Conservation (phyloP, 2,113 vertebrate species). For the Hippoglossus stenolepis region DNA sequence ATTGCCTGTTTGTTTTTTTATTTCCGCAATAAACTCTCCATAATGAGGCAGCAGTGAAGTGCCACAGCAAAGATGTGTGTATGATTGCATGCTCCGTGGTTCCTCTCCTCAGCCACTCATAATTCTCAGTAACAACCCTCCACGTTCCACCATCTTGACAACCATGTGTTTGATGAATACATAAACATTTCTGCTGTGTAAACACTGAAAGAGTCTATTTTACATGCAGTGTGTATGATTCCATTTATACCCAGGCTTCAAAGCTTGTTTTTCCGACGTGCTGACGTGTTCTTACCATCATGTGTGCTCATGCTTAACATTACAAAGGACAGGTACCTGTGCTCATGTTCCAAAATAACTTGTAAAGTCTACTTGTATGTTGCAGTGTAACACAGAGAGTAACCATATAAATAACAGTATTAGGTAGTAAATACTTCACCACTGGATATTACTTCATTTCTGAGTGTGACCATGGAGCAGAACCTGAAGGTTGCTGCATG, state of each 20-base stretch:
- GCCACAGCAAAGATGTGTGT: conserved; percentile 48
- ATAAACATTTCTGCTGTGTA: conserved; percentile 1
- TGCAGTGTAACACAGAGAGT: neutral
- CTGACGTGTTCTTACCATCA: neutral
- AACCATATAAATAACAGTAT: neutral
- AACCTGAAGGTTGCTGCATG: conserved; percentile 4
- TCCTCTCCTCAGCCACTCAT: conserved; percentile 36
- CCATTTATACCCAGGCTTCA: neutral
- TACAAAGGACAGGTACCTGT: neutral
- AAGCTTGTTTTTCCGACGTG: neutral
- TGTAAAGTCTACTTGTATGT: neutral
- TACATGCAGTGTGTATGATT: neutral
- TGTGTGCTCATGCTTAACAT: neutral
- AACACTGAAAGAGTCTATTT: neutral
- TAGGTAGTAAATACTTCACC: neutral
- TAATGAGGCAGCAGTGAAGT: conserved; percentile 68
- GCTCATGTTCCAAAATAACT: too few relatives aligned
- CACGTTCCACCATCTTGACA: conserved; percentile 1
- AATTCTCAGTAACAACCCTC: conserved; percentile 58
- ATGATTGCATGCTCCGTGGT: conserved; percentile 48
- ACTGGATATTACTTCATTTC: neutral
- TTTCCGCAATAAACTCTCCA: conserved; percentile 58
- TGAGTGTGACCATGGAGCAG: conserved; percentile 5
- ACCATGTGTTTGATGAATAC: neutral
- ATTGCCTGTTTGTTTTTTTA: conserved; percentile 42